Evolutionary conservation across 2,888 invertebrate genomes (phyloP).

Genomic region (Rapana venosa): DNA sequence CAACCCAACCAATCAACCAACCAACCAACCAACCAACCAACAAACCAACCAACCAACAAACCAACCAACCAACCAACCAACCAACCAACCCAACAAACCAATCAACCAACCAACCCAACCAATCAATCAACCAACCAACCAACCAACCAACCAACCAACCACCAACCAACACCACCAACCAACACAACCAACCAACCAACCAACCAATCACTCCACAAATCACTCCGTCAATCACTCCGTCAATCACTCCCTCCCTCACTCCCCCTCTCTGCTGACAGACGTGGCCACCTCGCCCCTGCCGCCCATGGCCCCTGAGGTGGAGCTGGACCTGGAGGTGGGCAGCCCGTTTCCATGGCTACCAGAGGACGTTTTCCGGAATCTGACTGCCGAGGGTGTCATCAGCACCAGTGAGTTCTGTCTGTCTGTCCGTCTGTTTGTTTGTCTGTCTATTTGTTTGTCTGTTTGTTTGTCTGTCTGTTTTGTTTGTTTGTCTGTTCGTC

Average conservation of each 20-base stretch:
- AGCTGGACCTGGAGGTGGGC: conserved; percentile 30
- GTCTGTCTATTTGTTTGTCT: not conserved
- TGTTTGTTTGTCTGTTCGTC: not conserved
- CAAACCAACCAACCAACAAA: too few relatives aligned
- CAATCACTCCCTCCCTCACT: too few relatives aligned
- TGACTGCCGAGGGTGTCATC: not conserved
- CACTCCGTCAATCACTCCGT: too few relatives aligned
- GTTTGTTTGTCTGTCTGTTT: not conserved
- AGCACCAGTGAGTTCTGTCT: conserved; percentile 32
- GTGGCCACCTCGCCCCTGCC: not conserved
- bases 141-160: too few relatives aligned
- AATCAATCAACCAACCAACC: too few relatives aligned
- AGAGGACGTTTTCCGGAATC: conserved; percentile 24
- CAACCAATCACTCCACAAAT: not conserved
- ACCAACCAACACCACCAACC: too few relatives aligned
- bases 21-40: too few relatives aligned
- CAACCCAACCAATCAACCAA: too few relatives aligned
- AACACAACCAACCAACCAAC: too few relatives aligned
- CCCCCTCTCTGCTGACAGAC: not conserved
- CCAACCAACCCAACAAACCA: too few relatives aligned
- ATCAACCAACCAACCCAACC: too few relatives aligned
- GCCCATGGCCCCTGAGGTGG: conserved; percentile 20
- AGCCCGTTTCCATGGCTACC: conserved; percentile 38
- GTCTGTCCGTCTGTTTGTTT: conserved; percentile 14
- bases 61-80: too few relatives aligned